A percentile compares a stretch with the other conserved stretches of the same genome.
Evolutionary conservation across 2,797 vertebrate species (phyloP).

Genomic region (Squalus acanthias): DNA sequence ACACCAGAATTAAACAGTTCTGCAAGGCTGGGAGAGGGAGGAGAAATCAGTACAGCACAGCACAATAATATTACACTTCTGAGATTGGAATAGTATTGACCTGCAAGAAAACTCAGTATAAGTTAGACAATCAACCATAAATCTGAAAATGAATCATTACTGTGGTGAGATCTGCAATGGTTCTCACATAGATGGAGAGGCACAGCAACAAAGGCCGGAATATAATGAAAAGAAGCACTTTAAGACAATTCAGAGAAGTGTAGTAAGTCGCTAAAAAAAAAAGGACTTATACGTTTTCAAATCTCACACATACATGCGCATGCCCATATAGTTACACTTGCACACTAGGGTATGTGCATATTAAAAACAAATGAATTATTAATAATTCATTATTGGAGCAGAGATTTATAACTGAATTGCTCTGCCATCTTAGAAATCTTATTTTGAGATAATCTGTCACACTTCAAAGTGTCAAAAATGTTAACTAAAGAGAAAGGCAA

Average conservation of each 20-base stretch:
- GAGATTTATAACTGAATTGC: not conserved
- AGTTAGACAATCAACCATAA: not conserved
- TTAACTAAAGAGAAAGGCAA: not conserved
- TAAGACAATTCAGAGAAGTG: not conserved
- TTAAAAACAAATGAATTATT: not conserved
- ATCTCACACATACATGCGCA: not conserved
- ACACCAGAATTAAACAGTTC: not conserved
- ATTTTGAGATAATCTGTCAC: not conserved
- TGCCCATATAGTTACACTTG: not conserved
- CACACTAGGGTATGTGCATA: not conserved
- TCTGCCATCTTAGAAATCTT: not conserved
- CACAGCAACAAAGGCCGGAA: not conserved
- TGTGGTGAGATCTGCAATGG: not conserved
- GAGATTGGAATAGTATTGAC: not conserved
- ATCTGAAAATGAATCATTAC: not conserved
- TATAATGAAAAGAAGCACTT: not conserved
- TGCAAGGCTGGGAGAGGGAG: not conserved
- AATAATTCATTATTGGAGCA: not conserved
- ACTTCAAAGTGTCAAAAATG: not conserved
- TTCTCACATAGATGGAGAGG: not conserved
- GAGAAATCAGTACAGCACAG: not conserved
- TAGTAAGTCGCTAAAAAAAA: not conserved
- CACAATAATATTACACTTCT: not conserved
- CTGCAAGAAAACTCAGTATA: not conserved
- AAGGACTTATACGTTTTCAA: not conserved